These are phyloP conservation scores for Drosophila greeni DNA, from an alignment of 2,888 invertebrate species.

Conservation along the genomic window DNA sequence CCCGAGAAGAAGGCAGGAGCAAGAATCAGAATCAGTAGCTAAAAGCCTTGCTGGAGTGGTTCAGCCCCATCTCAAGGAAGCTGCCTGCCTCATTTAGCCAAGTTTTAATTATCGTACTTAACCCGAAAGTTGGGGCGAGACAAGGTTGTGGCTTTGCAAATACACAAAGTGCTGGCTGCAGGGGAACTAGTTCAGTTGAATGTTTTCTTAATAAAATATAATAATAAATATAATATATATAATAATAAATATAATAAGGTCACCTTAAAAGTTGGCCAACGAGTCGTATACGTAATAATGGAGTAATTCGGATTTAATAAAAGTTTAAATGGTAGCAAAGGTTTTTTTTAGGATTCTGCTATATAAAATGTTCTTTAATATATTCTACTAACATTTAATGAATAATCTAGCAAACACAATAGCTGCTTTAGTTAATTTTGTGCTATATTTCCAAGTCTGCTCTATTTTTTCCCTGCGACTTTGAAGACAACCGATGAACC, in stretches of 20 bases:
- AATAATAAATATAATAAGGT: neutral
- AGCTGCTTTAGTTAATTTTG: neutral
- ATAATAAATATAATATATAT: neutral
- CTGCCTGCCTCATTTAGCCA: conserved; percentile 73
- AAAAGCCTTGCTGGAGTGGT: neutral
- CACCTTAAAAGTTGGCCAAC: neutral
- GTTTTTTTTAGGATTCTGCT: too few relatives aligned
- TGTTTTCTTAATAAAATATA: neutral
- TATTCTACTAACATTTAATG: neutral
- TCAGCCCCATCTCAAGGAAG: conserved; percentile 53
- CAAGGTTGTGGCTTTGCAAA: neutral
- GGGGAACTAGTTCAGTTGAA: conserved; percentile 16
- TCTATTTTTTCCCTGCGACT: neutral
- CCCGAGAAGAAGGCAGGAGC: neutral
- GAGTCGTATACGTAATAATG: neutral
- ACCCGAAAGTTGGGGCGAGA: conserved; percentile 38
- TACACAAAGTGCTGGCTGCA: conserved; percentile 6
- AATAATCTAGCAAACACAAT: neutral
- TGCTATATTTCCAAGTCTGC: neutral
- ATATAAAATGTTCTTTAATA: neutral
- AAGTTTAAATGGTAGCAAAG: neutral
- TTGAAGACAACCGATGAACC: conserved; percentile 11
- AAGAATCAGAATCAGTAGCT: conserved; percentile 13
- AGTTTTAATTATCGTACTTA: conserved; percentile 73
- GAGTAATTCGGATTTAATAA: neutral